Evolutionary conservation across 2,113 vertebrate genomes (phyloP).

Genomic region (Hucho hucho): DNA sequence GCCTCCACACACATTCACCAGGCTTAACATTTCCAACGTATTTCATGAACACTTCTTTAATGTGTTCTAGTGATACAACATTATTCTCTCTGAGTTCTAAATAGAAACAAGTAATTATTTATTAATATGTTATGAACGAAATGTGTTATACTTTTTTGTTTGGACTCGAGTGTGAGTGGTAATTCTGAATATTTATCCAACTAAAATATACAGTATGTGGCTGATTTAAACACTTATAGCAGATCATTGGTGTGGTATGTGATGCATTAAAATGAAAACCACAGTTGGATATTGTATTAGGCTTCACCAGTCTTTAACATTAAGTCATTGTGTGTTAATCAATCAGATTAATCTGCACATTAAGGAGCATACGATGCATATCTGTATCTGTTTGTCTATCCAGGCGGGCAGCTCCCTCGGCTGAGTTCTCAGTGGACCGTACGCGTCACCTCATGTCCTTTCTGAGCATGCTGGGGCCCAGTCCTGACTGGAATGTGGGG

Average conservation of each 20-base stretch:
- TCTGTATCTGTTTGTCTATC: neutral
- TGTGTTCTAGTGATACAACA: neutral
- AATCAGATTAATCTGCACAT: no score
- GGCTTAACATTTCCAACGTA: no score
- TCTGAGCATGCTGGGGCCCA: conserved; percentile 95
- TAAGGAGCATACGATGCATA: neutral
- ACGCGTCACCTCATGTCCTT: conserved; percentile 94
- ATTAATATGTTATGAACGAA: neutral
- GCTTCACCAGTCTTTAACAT: no score
- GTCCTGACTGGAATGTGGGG: conserved; percentile 96
- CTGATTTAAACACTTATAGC: no score
- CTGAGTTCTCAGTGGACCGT: conserved; percentile 94
- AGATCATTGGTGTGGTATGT: no score
- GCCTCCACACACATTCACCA: no score
- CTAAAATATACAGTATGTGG: no score
- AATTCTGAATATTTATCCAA: no score
- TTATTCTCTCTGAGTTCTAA: neutral
- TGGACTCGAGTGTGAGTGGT: no score
- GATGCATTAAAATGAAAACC: no score
- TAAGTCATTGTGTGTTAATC: no score
- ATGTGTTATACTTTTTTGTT: neutral
- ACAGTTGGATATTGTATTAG: no score
- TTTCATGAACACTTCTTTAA: neutral
- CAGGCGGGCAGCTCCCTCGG: conserved; percentile 92
- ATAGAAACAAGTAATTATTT: neutral